Conservation (phyloP, 2,113 vertebrate genomes). For the Pangasianodon gigas region DNA sequence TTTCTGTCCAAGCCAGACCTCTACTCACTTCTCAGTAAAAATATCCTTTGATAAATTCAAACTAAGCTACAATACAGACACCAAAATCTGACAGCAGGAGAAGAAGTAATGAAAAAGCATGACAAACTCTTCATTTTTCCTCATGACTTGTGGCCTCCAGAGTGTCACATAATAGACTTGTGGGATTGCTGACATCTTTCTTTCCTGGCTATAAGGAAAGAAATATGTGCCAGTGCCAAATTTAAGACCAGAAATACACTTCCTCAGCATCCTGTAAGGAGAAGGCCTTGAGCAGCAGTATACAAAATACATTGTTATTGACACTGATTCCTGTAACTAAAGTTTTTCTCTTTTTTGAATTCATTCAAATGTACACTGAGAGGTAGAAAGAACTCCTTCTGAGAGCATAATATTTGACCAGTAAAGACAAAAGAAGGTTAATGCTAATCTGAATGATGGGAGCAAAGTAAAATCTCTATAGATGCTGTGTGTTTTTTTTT, state of each 20-base stretch:
- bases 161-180: constrained; percentile 32
- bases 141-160: constrained; percentile 34
- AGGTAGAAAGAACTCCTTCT: neutral
- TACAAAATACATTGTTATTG: neutral
- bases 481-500: neutral
- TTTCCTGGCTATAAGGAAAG: constrained; percentile 30
- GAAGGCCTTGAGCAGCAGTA: neutral
- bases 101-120: constrained; percentile 34
- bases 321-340: neutral
- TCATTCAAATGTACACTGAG: neutral
- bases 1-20: constrained; percentile 4
- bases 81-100: constrained; percentile 28
- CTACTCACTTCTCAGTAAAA: neutral
- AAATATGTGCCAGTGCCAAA: constrained; percentile 26
- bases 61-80: constrained; percentile 30
- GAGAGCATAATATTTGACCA: neutral
- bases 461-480: neutral
- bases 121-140: constrained; percentile 43
- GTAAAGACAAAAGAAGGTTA: neutral
- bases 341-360: neutral
- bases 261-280: neutral
- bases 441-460: neutral
- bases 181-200: constrained; percentile 45
- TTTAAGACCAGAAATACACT: constrained; percentile 27
- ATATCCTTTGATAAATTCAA: constrained; percentile 13